Percentiles rank a stretch among this genome's conserved stretches.
Conservation (phyloP, 2,797 vertebrate genomes). For the Megaceryle alcyon region DNA sequence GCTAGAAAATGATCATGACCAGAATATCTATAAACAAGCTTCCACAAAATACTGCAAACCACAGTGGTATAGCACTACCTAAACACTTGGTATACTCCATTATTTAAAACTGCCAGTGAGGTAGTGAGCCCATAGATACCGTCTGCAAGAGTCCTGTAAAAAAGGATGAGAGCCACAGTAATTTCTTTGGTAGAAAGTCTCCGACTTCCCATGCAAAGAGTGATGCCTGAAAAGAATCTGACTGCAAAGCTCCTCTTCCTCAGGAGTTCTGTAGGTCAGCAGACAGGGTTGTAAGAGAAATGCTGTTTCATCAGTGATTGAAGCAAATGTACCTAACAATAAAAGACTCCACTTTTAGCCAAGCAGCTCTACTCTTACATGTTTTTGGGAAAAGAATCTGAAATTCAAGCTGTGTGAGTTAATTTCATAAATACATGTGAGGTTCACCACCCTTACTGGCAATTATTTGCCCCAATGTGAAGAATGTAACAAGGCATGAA, state of each 20-base stretch:
- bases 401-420: neutral
- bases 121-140: neutral
- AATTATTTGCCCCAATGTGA: neutral
- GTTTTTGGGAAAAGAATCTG: neutral
- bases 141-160: neutral
- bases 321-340: neutral
- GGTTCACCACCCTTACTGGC: neutral
- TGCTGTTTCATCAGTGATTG: neutral
- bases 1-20: neutral
- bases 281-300: neutral
- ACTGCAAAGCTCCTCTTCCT: neutral
- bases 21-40: neutral
- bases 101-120: neutral
- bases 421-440: neutral
- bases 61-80: neutral
- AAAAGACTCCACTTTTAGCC: neutral
- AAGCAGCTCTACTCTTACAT: neutral
- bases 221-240: neutral
- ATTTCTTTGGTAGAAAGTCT: neutral
- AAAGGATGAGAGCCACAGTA: neutral
- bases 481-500: neutral
- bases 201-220: neutral
- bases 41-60: neutral
- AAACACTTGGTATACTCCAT: neutral
- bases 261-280: neutral